A percentile compares a stretch with the other conserved stretches of the same genome.
Evolutionary conservation across 1,140 invertebrate species (phyloP).

Genomic region (Drosophila kohkoa): DNA sequence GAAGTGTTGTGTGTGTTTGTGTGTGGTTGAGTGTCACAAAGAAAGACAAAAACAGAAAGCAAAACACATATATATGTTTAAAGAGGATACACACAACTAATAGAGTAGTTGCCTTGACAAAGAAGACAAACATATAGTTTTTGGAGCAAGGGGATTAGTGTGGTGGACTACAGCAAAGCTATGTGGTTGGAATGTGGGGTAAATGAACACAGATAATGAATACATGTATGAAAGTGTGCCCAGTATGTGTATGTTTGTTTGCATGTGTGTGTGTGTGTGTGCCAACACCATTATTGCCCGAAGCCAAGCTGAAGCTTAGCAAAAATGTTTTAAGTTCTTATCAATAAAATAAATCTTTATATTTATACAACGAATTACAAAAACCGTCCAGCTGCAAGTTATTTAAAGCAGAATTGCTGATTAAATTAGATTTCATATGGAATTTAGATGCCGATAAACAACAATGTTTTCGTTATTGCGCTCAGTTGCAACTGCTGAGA

Average conservation of each 20-base stretch:
- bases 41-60: slow-evolving; percentile 76
- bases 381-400: slow-evolving; percentile 12
- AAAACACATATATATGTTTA: slow-evolving; percentile 67
- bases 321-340: slow-evolving; percentile 35
- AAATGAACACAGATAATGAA: slow-evolving; percentile 28
- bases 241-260: slow-evolving; percentile 6
- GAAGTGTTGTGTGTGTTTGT: slow-evolving; percentile 33
- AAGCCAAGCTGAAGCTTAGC: slow-evolving; percentile 10
- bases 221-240: not conserved
- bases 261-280: not conserved
- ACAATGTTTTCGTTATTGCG: not conserved
- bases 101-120: slow-evolving; percentile 33
- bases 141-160: slow-evolving; percentile 41
- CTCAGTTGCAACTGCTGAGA: not conserved
- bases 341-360: slow-evolving; percentile 18
- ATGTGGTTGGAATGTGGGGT: slow-evolving; percentile 27
- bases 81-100: slow-evolving; percentile 66
- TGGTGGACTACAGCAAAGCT: slow-evolving; percentile 27
- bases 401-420: slow-evolving; percentile 11
- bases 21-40: slow-evolving; percentile 32
- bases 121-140: slow-evolving; percentile 27
- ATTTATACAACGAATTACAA: slow-evolving; percentile 3
- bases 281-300: slow-evolving; percentile 33
- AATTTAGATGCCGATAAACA: slow-evolving; percentile 2
- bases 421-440: slow-evolving; percentile 19